phyloP scores from a whole-genome alignment of 2,113 vertebrate species.

The Hippolais icterina region DNA sequence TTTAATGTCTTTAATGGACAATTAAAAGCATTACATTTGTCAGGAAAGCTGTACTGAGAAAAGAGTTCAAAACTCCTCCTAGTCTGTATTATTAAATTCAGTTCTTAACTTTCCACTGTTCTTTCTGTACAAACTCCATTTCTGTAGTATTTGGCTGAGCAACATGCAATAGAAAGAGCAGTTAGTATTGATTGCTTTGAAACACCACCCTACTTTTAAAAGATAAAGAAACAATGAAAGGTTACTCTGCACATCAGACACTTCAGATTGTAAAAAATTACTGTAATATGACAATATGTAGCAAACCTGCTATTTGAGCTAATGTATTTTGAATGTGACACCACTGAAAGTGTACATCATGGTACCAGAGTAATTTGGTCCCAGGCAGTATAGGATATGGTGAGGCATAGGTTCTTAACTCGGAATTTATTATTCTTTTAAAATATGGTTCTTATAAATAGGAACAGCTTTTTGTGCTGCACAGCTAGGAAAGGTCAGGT shows the following conservation, averaged over 20 bases:
- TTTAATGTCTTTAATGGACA: background rate
- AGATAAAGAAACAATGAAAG: background rate
- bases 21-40: background rate
- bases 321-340: background rate
- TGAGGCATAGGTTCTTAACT: background rate
- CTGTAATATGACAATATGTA: background rate
- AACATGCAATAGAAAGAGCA: background rate
- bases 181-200: background rate
- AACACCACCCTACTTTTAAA: background rate
- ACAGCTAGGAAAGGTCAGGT: background rate
- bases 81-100: background rate
- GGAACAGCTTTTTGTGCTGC: background rate
- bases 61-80: background rate
- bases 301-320: background rate
- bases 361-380: background rate
- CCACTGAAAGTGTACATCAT: accelerated
- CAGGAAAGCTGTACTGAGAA: background rate
- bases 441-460: background rate
- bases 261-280: background rate
- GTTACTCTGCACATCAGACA: background rate
- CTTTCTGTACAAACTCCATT: background rate
- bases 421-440: background rate
- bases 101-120: background rate
- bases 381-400: background rate
- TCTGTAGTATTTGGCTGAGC: background rate